Evolutionary conservation across 1,140 invertebrate species (phyloP).

Genomic region (Bombus balteatus): DNA sequence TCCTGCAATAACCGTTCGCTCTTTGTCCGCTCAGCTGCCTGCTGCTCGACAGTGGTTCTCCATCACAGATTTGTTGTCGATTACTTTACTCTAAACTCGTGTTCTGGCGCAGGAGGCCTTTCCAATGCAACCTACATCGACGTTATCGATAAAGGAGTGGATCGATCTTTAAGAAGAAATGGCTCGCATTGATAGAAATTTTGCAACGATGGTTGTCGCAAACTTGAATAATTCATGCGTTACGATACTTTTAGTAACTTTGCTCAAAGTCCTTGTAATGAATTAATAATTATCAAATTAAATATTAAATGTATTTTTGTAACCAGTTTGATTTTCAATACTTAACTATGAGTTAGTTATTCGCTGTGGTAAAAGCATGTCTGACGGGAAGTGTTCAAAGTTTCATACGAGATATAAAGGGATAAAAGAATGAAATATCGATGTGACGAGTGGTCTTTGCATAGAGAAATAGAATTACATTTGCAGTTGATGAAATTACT

Average conservation of each 20-base stretch:
- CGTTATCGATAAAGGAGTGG: slow-evolving; percentile 7
- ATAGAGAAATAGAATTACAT: not conserved
- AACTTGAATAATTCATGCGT: too few relatives aligned
- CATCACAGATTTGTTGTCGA: slow-evolving; percentile 28
- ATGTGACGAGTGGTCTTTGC: not conserved
- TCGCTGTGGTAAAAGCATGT: too few relatives aligned
- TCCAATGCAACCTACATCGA: slow-evolving; percentile 29
- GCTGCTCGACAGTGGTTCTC: slow-evolving; percentile 76
- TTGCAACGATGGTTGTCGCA: not conserved
- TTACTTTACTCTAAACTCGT: not conserved
- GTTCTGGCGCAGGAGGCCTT: not conserved
- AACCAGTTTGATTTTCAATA: too few relatives aligned
- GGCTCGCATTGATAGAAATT: not conserved
- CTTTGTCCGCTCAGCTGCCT: slow-evolving; percentile 82
- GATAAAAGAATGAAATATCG: not conserved
- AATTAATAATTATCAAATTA: too few relatives aligned
- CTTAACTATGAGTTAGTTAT: too few relatives aligned
- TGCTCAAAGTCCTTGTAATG: too few relatives aligned
- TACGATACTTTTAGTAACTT: too few relatives aligned
- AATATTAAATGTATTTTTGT: too few relatives aligned
- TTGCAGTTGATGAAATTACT: not conserved
- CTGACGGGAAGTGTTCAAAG: too few relatives aligned
- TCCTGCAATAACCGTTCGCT: slow-evolving; percentile 80
- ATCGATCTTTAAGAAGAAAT: not conserved
- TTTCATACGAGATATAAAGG: not conserved